Conservation (phyloP, 2,113 vertebrate species). For the Peucedramus taeniatus region DNA sequence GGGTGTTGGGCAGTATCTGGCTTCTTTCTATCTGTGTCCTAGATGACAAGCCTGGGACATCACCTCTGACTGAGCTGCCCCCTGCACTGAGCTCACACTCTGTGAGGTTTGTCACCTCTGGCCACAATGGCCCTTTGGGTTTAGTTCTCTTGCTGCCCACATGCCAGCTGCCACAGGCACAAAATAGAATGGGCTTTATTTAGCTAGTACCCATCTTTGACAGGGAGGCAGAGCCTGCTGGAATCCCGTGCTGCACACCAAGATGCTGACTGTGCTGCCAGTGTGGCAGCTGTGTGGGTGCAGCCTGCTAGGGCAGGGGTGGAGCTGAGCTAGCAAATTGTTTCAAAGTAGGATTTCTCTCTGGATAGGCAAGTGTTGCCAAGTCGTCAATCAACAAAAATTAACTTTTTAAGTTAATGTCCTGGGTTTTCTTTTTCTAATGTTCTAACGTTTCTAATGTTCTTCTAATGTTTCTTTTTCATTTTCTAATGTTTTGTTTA, state of each 20-base stretch:
- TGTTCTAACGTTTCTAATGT: too few species aligned
- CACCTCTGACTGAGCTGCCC: neutral
- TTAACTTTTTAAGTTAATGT: neutral
- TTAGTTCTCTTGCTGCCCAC: neutral
- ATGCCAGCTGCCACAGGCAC: neutral
- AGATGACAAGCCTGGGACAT: neutral
- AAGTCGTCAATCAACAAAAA: neutral
- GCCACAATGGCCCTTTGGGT: neutral
- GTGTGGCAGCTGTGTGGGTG: neutral
- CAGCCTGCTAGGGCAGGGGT: neutral
- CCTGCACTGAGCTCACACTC: neutral
- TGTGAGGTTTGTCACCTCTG: neutral
- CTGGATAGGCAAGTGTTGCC: neutral
- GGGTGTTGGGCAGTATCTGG: neutral
- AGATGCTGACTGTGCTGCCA: neutral
- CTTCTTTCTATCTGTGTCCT: neutral
- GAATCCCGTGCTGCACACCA: neutral
- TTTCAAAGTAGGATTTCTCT: neutral
- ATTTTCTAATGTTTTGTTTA: neutral
- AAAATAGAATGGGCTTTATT: neutral
- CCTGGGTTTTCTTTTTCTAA: neutral
- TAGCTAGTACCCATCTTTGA: neutral
- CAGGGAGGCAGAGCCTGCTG: neutral
- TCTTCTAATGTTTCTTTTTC: too few species aligned
- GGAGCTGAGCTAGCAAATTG: neutral